These are phyloP conservation scores for Rhodinocichla rosea DNA, from an alignment of 2,113 vertebrate species.

Conservation along the genomic window DNA sequence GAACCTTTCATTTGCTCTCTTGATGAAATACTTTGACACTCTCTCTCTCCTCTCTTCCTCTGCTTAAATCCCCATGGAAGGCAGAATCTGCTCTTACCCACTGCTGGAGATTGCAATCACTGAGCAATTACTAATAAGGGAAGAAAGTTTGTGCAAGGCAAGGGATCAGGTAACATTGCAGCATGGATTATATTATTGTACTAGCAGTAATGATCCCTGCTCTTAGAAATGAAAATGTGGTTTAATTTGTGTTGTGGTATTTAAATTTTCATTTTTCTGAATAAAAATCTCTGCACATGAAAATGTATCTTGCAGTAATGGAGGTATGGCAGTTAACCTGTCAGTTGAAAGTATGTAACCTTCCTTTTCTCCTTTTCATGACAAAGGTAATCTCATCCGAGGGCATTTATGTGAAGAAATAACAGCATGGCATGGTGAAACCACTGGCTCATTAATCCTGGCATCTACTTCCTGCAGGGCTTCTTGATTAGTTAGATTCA, in stretches of 20 bases:
- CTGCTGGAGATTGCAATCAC: conserved; percentile 3
- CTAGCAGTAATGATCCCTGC: conserved; percentile 20
- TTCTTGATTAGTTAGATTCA: conserved; percentile 80
- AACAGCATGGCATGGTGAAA: conserved; percentile 76
- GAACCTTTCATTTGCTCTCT: conserved; percentile 53
- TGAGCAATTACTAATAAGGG: conserved; percentile 25
- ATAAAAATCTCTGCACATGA: conserved; percentile 63
- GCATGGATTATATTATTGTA: conserved; percentile 28
- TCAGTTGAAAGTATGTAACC: conserved; percentile 75
- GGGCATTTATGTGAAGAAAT: conserved; percentile 79
- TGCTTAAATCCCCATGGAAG: conserved; percentile 17
- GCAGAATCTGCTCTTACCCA: neutral
- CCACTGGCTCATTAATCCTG: conserved; percentile 80
- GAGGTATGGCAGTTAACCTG: conserved; percentile 72
- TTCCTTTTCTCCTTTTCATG: conserved; percentile 79
- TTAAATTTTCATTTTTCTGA: conserved; percentile 71
- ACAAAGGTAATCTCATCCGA: conserved; percentile 79
- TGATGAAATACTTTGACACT: conserved; percentile 33
- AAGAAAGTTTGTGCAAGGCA: conserved; percentile 51
- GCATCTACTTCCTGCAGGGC: conserved; percentile 78
- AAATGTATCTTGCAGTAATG: conserved; percentile 69
- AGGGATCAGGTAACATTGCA: neutral
- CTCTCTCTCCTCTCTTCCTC: neutral
- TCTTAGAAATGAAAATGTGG: conserved; percentile 63
- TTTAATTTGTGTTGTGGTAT: conserved; percentile 68